Conservation (phyloP, 2,797 vertebrate species). For the Rhinella marina region DNA sequence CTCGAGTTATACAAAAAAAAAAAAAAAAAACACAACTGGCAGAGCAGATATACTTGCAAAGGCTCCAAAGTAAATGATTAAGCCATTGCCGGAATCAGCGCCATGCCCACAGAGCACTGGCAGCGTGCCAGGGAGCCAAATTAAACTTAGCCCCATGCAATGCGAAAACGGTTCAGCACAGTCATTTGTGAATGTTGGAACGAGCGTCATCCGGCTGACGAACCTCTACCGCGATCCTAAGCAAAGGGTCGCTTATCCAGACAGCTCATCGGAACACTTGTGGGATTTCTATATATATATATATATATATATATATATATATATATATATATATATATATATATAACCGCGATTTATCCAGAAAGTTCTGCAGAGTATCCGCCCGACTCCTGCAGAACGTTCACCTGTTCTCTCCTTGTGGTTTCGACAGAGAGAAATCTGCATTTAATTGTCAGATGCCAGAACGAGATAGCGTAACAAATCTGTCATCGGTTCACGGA, state of each 20-base stretch:
- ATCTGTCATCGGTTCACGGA: background rate
- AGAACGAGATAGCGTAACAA: background rate
- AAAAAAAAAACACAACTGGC: background rate
- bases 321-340: too few relatives aligned
- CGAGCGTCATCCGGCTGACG: background rate
- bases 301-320: too few relatives aligned
- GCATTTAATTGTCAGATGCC: background rate
- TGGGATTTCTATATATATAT: background rate
- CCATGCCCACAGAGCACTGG: slow-evolving; percentile 5
- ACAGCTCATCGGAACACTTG: background rate
- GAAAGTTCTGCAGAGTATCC: background rate
- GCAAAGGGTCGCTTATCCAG: background rate
- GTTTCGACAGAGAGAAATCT: background rate
- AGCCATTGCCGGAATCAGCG: slow-evolving; percentile 14
- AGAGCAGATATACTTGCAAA: background rate
- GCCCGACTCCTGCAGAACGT: slow-evolving; percentile 5
- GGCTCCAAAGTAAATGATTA: background rate
- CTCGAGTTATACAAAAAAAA: background rate
- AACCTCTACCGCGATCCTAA: background rate
- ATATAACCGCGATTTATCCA: background rate
- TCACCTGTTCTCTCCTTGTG: background rate
- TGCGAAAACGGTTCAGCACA: too few relatives aligned
- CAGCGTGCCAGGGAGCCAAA: background rate
- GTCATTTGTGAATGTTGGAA: background rate
- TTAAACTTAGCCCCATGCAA: background rate